Conservation (phyloP, 2,888 invertebrate genomes). For the Rhagonycha lutea region DNA sequence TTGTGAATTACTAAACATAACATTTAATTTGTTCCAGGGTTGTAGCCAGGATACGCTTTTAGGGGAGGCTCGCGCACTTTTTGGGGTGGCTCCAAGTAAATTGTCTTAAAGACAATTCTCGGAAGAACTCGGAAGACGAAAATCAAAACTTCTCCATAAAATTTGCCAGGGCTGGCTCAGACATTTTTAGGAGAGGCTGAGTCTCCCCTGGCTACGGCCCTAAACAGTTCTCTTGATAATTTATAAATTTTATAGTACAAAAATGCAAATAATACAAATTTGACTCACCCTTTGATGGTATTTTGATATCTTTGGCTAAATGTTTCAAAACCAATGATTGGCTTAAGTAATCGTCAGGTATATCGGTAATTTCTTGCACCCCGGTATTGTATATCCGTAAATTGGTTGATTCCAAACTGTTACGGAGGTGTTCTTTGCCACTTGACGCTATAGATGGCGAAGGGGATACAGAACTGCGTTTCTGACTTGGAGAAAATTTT, state of each 20-base stretch:
- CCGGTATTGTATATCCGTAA: slow-evolving; percentile 40
- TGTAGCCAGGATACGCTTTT: too few relatives aligned
- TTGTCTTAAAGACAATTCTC: too few relatives aligned
- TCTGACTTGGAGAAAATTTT: slow-evolving; percentile 48
- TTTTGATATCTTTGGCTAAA: slow-evolving; percentile 76
- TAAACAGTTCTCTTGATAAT: neutral
- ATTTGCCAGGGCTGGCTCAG: too few relatives aligned
- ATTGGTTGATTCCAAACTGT: slow-evolving; percentile 37
- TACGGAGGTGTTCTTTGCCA: slow-evolving; percentile 39
- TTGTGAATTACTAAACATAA: too few relatives aligned
- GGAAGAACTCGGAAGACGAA: too few relatives aligned
- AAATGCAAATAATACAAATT: neutral
- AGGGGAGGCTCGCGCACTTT: too few relatives aligned
- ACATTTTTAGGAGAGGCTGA: too few relatives aligned
- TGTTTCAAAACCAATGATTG: slow-evolving; percentile 84
- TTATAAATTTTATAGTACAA: neutral
- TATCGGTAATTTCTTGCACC: slow-evolving; percentile 77
- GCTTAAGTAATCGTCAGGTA: slow-evolving; percentile 82
- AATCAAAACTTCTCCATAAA: too few relatives aligned
- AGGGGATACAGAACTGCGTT: slow-evolving; percentile 49
- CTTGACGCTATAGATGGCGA: slow-evolving; percentile 47
- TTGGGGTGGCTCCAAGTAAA: too few relatives aligned
- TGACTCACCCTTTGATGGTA: slow-evolving; percentile 42
- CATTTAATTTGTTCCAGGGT: too few relatives aligned
- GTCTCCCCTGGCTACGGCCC: too few relatives aligned